These are phyloP conservation scores for Megalonaias nervosa DNA, from an alignment of 1,140 invertebrate genomes.

Conservation along the genomic window DNA sequence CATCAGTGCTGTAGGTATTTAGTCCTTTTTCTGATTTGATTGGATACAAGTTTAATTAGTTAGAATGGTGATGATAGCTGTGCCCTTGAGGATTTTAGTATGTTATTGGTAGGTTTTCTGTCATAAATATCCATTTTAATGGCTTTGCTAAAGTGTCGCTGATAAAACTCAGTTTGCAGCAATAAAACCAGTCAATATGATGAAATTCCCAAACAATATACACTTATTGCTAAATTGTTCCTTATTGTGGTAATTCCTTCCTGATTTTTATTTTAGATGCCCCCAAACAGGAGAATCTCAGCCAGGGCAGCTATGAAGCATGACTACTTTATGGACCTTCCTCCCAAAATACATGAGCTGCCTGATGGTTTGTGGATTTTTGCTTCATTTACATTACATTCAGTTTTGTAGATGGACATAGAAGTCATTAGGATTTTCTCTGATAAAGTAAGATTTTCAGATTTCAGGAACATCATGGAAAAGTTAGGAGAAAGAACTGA, in stretches of 20 bases:
- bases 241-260: background rate
- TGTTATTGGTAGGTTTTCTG: no score
- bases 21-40: no score
- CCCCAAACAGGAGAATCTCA: conserved; percentile 88
- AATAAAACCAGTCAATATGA: no score
- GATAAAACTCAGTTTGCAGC: no score
- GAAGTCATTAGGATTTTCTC: background rate
- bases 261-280: conserved; percentile 77
- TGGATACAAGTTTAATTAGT: no score
- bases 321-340: conserved; percentile 91
- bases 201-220: no score
- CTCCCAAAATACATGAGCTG: conserved; percentile 89
- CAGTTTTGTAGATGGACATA: background rate
- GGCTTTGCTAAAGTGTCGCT: no score
- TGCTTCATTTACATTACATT: background rate
- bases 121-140: no score
- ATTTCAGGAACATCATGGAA: background rate
- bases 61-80: no score
- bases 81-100: no score
- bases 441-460: background rate
- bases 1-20: no score
- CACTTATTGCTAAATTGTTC: no score
- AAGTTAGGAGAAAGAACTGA: background rate
- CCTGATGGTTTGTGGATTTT: conserved; percentile 73
- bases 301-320: conserved; percentile 91